These are phyloP conservation scores for Apostichopus leukothele DNA, from an alignment of 53 echinoderm and acorn worm genomes.

Conservation along the genomic window DNA sequence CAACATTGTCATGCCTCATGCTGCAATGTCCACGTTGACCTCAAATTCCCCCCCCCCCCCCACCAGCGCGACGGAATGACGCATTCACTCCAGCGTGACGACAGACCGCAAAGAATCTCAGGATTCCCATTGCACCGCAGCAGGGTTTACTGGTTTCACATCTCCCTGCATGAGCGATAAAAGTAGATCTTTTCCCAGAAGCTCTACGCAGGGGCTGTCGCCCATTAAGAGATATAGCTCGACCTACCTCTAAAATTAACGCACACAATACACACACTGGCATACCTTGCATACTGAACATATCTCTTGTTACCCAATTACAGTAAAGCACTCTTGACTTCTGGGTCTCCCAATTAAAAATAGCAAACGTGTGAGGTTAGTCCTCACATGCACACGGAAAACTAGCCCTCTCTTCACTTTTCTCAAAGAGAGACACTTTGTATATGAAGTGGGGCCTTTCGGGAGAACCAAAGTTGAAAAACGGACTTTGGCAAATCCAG, in stretches of 20 bases:
- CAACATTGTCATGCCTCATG: neutral
- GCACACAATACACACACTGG: neutral
- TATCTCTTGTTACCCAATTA: constrained; percentile 11
- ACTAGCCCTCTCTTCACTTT: too few species aligned
- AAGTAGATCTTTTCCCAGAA: neutral
- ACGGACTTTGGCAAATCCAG: too few species aligned
- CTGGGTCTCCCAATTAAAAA: neutral
- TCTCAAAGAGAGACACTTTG: too few species aligned
- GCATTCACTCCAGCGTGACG: constrained; percentile 3
- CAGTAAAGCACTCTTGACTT: neutral
- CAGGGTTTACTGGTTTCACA: too few species aligned
- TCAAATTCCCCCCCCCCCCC: neutral
- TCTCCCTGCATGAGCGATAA: neutral
- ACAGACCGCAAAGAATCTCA: constrained; percentile 1
- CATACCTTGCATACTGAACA: neutral
- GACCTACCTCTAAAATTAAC: neutral
- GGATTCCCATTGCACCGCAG: neutral
- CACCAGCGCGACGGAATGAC: neutral
- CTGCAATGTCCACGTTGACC: neutral
- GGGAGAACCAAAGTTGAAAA: too few species aligned
- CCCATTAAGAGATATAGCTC: neutral
- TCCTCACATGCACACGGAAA: too few species aligned
- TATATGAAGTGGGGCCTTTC: too few species aligned
- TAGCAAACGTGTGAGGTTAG: too few species aligned
- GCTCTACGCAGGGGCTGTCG: neutral